phyloP scores from a whole-genome alignment of 2,113 vertebrate species.

The Apodemus speciosus region DNA sequence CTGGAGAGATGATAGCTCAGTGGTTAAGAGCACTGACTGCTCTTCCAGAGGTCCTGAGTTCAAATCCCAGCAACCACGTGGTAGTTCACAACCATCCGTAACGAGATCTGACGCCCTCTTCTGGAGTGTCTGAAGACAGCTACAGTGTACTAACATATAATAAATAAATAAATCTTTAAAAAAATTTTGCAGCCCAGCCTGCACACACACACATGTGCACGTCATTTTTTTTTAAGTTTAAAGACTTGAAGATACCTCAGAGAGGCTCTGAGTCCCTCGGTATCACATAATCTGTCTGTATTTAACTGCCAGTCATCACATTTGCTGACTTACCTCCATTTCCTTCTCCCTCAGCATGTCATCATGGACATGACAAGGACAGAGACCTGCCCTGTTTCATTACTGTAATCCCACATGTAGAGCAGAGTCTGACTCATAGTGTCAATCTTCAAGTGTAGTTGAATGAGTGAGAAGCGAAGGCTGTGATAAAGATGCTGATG shows the following conservation, averaged over 20 bases:
- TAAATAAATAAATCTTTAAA: no score
- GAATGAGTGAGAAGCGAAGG: neutral
- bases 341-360: neutral
- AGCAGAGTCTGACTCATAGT: neutral
- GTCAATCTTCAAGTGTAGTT: neutral
- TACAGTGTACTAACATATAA: no score
- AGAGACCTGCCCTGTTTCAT: neutral
- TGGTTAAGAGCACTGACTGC: no score
- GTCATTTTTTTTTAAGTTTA: neutral
- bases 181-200: no score
- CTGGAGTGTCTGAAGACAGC: no score
- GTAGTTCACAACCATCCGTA: no score
- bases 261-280: neutral
- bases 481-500: neutral
- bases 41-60: no score
- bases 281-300: neutral
- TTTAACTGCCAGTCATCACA: neutral
- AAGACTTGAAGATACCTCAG: neutral
- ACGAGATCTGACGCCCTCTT: no score
- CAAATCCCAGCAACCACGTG: no score
- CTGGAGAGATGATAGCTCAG: no score
- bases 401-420: neutral
- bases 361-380: neutral
- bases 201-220: no score
- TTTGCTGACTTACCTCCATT: neutral